Conservation (phyloP, 2,113 vertebrate genomes). For the Zosterops borbonicus region DNA sequence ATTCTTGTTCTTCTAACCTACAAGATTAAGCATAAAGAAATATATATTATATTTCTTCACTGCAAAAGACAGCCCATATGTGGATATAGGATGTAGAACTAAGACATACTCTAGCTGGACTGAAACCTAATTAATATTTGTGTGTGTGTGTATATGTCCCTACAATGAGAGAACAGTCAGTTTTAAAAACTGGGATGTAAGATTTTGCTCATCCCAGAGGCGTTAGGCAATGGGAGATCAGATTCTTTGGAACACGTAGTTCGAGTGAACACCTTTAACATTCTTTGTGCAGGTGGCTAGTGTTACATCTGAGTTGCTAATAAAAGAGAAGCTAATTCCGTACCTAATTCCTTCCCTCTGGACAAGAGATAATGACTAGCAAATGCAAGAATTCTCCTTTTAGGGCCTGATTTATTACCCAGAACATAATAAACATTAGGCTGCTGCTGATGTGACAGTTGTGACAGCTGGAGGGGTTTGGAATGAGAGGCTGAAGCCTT, state of each 20-base stretch:
- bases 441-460: not conserved
- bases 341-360: not conserved
- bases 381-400: slow-evolving; percentile 16
- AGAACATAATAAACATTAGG: slow-evolving; percentile 29
- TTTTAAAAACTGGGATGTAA: not conserved
- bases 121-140: not conserved
- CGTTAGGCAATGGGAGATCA: not conserved
- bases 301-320: not conserved
- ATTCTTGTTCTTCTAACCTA: not conserved
- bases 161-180: not conserved
- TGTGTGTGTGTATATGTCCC: not conserved
- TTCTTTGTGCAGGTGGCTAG: not conserved
- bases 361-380: not conserved
- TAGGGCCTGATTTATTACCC: slow-evolving; percentile 29
- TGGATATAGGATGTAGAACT: not conserved
- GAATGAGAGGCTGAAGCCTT: slow-evolving; percentile 26
- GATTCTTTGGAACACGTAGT: not conserved
- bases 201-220: not conserved
- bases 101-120: not conserved
- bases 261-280: not conserved
- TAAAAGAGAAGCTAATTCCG: not conserved
- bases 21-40: not conserved
- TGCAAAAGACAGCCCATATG: not conserved
- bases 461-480: slow-evolving; percentile 19
- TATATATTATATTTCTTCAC: not conserved